Conservation (phyloP, 2,888 invertebrate genomes). For the Prosapia bicincta region DNA sequence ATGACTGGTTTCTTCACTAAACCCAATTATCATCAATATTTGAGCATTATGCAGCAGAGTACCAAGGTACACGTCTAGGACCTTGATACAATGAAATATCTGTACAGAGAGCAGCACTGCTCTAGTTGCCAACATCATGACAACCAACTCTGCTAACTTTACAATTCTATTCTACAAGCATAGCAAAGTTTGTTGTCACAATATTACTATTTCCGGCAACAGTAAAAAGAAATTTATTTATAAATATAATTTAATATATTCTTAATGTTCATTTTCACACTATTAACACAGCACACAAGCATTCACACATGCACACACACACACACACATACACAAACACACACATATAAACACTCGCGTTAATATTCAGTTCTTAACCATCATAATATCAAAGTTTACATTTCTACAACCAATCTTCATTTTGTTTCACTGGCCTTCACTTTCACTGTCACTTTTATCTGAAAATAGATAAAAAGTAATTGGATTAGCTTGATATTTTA, state of each 20-base stretch:
- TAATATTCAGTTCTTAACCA: not conserved
- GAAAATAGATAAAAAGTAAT: constrained; percentile 54
- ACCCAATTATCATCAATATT: constrained; percentile 2
- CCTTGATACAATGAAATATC: constrained; percentile 2
- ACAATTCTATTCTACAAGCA: constrained; percentile 11
- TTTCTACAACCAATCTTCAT: constrained; percentile 1
- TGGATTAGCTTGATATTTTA: no score
- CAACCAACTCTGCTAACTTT: constrained; percentile 21
- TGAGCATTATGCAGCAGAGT: constrained; percentile 6
- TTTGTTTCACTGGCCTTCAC: constrained; percentile 74
- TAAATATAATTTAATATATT: constrained; percentile 23
- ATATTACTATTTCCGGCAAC: constrained; percentile 21
- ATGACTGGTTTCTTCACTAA: constrained; percentile 4
- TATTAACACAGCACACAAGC: constrained; percentile 10
- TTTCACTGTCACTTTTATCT: constrained; percentile 94
- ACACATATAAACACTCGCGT: no score
- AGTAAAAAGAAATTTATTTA: constrained; percentile 17
- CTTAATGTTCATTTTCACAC: constrained; percentile 11
- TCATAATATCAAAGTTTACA: constrained; percentile 16
- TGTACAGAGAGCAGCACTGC: not conserved
- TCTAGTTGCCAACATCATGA: constrained; percentile 24
- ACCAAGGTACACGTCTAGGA: constrained; percentile 23
- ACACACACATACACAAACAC: no score
- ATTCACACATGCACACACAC: constrained; percentile 10
- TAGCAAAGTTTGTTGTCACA: constrained; percentile 27